These are phyloP conservation scores for Scaptomyza tumidula DNA, from an alignment of 2,888 invertebrate genomes.

Conservation along the genomic window DNA sequence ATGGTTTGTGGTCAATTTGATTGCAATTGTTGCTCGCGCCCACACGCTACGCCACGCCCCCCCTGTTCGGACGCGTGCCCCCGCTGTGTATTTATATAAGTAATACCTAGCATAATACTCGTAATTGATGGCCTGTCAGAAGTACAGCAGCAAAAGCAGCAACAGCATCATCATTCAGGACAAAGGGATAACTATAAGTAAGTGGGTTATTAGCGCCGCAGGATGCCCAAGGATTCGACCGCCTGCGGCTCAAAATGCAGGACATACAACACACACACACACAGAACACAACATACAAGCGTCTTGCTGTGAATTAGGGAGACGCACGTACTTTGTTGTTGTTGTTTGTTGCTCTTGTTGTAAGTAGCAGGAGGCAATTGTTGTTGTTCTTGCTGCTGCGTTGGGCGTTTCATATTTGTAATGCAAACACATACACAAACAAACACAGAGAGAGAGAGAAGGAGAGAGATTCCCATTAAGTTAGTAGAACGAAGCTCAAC, in stretches of 20 bases:
- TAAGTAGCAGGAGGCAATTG: conserved; percentile 17
- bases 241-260: conserved; percentile 46
- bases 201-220: conserved; percentile 82
- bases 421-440: conserved; percentile 58
- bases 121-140: conserved; percentile 72
- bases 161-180: conserved; percentile 31
- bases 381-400: conserved; percentile 37
- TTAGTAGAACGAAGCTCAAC: background rate
- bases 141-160: conserved; percentile 30
- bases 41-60: conserved; percentile 6
- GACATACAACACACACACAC: conserved; percentile 28
- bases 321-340: conserved; percentile 57
- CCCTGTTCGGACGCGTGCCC: background rate
- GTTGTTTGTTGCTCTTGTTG: conserved; percentile 14
- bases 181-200: conserved; percentile 81
- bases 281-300: conserved; percentile 38
- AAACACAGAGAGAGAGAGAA: background rate
- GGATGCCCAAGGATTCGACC: conserved; percentile 67
- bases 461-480: background rate
- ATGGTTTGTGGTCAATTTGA: conserved; percentile 65
- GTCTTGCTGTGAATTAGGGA: conserved; percentile 73
- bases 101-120: conserved; percentile 53
- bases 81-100: conserved; percentile 44
- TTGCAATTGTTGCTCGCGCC: conserved; percentile 61
- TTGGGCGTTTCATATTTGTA: conserved; percentile 74